Evolutionary conservation across 2,888 invertebrate species (phyloP).

Genomic region (Mesodorylaimus sp.): DNA sequence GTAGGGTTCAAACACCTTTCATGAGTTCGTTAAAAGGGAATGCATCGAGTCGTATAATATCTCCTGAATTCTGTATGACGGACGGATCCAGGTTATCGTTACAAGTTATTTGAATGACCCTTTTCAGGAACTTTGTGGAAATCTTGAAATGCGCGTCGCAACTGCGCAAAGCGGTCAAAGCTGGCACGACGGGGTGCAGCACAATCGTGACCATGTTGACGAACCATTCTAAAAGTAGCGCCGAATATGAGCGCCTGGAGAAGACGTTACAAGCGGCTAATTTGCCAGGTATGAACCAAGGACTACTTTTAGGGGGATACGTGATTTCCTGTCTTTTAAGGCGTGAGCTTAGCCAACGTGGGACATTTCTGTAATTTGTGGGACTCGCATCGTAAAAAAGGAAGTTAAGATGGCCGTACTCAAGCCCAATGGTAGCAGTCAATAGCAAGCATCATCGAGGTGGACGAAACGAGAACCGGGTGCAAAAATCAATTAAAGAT

Average conservation of each 20-base stretch:
- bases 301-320: not conserved
- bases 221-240: not conserved
- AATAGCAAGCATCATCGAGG: too few species aligned
- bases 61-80: too few species aligned
- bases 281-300: not conserved
- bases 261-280: not conserved
- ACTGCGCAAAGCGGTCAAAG: not conserved
- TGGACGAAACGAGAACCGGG: too few species aligned
- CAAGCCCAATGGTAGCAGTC: too few species aligned
- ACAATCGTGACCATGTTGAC: conserved; percentile 5
- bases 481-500: too few species aligned
- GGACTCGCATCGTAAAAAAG: not conserved
- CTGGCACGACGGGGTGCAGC: not conserved
- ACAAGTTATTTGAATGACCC: not conserved
- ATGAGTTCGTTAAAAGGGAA: too few species aligned
- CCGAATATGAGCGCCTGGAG: not conserved
- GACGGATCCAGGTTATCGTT: too few species aligned
- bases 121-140: not conserved
- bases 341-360: not conserved
- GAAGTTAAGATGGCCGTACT: too few species aligned
- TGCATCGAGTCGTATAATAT: too few species aligned
- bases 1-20: too few species aligned
- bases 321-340: not conserved
- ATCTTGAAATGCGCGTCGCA: not conserved
- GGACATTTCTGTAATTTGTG: not conserved